Base-by-base conservation (phyloP, 2,888 invertebrate species). In the Megastigmus dorsalis region DNA sequence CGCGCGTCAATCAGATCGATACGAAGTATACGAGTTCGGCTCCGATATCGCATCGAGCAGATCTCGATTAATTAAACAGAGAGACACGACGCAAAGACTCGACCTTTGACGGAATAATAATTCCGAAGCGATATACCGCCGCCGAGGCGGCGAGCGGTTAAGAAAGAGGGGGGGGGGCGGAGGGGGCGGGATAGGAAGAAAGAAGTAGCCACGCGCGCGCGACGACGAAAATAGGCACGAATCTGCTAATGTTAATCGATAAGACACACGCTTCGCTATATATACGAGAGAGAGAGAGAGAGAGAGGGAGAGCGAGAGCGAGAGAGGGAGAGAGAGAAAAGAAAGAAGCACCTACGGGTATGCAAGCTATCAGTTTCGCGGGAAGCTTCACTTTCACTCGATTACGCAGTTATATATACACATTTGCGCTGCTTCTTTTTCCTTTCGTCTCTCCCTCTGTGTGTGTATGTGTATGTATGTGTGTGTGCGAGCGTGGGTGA, bases 211-310 rank as follows among this genome's bases (percentile, higher is more conserved):
- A 26, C 26, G 20, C 50, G 9, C n/a, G 23, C 26, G 20, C 26
- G 38, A n/a, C 50, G 63, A 65, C 65, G 38, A 60, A 55, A 73
- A 75, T 66, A 73, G 75, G 74, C 72, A 74, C 75, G 69, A 77
- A 78, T 78, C 78, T 78, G 75, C 74, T 72, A 69, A 71, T 77
- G 75, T 71, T 70, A 71, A 67, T 65, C 78, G 62, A 70, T 70
- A 70, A 45, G 57, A 55, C 54, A 43, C 41, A 26, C 63, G 20
- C 57, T 15, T 48, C 28, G 18, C 26, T 13, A 36, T 30, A 13
- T 23, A 6, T 36, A 10, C 38, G 26, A 26, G 18, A 18, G 15
- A 13, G 10, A n/a, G 9, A 48, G 59, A 38, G 13, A 41, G 67
- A 50, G 30, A n/a, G 74, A 50, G 67, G 45, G 54, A 28, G 52